Percentiles rank a stretch among this genome's conserved stretches.
Evolutionary conservation across 2,888 invertebrate genomes (phyloP).

Genomic region (Timema podura): DNA sequence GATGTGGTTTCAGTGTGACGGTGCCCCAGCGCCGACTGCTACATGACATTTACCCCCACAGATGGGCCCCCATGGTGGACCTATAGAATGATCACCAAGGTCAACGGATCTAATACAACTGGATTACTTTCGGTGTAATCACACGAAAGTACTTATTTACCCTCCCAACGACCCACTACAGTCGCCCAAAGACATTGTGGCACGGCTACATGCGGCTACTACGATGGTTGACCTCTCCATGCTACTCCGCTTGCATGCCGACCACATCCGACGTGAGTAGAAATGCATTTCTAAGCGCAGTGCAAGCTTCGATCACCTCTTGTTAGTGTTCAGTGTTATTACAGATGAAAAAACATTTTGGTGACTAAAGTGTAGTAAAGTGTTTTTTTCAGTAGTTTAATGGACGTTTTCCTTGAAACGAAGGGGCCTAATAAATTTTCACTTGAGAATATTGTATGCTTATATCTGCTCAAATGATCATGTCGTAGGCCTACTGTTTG

Average conservation of each 20-base stretch:
- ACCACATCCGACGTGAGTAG: not conserved
- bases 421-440: too few species aligned
- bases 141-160: not conserved
- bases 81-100: constrained; percentile 1
- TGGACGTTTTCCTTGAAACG: too few species aligned
- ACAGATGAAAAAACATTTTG: too few species aligned
- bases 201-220: not conserved
- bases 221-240: not conserved
- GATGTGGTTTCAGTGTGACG: not conserved
- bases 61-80: not conserved
- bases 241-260: not conserved
- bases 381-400: too few species aligned
- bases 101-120: not conserved
- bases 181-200: not conserved
- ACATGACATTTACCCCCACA: not conserved
- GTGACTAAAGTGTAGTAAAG: too few species aligned
- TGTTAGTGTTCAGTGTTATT: not conserved
- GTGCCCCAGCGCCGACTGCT: not conserved
- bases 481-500: too few species aligned
- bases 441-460: too few species aligned
- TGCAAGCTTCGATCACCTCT: not conserved
- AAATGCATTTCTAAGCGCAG: not conserved
- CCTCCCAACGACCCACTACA: not conserved
- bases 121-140: not conserved
- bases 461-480: too few species aligned